phyloP scores from a whole-genome alignment of 2,113 vertebrate genomes.

The Poeciliopsis prolifica region DNA sequence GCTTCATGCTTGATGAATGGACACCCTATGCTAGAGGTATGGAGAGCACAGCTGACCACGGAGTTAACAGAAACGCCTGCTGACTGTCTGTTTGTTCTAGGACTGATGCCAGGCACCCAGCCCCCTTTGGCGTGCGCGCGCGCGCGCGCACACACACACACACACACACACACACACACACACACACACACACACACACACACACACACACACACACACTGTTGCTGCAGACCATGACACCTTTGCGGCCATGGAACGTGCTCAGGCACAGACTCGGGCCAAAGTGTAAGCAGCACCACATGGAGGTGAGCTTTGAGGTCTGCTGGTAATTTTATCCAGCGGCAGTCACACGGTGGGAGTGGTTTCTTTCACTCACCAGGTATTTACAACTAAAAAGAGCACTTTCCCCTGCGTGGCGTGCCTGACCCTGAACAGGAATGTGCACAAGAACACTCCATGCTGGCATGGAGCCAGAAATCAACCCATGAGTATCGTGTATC shows the following conservation, averaged over 20 bases:
- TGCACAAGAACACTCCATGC: conserved; percentile 6
- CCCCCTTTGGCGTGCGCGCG: not conserved
- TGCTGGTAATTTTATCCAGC: conserved; percentile 21
- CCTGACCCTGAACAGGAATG: conserved; percentile 38
- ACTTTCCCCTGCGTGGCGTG: conserved; percentile 24
- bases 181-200: not conserved
- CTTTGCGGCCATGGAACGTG: conserved; percentile 43
- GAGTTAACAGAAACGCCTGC: conserved; percentile 54
- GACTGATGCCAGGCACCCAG: conserved; percentile 34
- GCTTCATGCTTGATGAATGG: conserved; percentile 56
- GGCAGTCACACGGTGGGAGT: not conserved
- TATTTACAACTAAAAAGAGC: conserved; percentile 43
- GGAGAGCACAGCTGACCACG: conserved; percentile 54
- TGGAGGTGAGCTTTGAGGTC: conserved; percentile 26
- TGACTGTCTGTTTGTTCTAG: conserved; percentile 46
- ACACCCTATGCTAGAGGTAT: conserved; percentile 52
- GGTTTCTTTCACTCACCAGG: conserved; percentile 22
- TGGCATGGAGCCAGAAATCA: conserved; percentile 28
- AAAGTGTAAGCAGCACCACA: conserved; percentile 39
- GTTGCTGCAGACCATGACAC: conserved; percentile 24
- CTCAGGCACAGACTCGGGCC: conserved; percentile 22
- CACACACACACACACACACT: conserved; percentile 9
- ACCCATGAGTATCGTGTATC: conserved; percentile 24
- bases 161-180: not conserved
- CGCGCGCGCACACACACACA: not conserved